A percentile compares a stretch with the other conserved stretches of the same genome.
Evolutionary conservation across 1,140 invertebrate species (phyloP).

Genomic region (Aradophagus sp.): DNA sequence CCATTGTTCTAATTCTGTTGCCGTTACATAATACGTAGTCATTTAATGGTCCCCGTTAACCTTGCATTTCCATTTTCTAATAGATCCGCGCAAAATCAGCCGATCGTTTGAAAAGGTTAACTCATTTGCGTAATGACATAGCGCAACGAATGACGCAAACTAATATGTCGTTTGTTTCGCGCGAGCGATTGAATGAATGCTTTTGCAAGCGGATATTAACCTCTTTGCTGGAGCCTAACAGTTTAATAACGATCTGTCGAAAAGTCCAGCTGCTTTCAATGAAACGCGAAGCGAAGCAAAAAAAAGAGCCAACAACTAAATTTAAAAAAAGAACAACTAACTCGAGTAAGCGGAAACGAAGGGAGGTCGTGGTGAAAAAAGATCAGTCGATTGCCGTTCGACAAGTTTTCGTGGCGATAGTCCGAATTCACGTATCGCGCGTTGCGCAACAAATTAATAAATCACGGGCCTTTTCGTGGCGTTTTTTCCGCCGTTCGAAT

Average conservation of each 20-base stretch:
- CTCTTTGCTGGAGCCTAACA: constrained; percentile 12
- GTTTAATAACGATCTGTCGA: constrained; percentile 29
- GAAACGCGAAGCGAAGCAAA: too few species aligned
- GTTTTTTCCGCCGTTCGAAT: constrained; percentile 26
- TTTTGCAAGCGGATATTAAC: constrained; percentile 35
- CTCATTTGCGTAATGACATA: constrained; percentile 50
- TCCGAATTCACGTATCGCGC: constrained; percentile 9
- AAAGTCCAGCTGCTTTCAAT: too few species aligned
- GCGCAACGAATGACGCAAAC: constrained; percentile 36
- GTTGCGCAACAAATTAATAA: constrained; percentile 47
- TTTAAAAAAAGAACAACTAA: too few species aligned
- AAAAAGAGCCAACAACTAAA: too few species aligned
- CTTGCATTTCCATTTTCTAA: constrained; percentile 39
- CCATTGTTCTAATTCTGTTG: not conserved
- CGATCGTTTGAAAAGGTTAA: constrained; percentile 41
- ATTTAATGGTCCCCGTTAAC: constrained; percentile 30
- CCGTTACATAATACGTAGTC: constrained; percentile 14
- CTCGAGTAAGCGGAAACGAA: not conserved
- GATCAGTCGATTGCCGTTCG: constrained; percentile 7
- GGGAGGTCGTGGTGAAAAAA: not conserved
- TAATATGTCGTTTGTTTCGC: constrained; percentile 22
- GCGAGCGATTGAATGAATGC: not conserved
- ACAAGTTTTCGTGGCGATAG: constrained; percentile 13
- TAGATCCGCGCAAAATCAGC: constrained; percentile 19
- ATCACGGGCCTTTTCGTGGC: constrained; percentile 18